Base-by-base conservation (phyloP, 2,888 invertebrate genomes). In the Incurvaria masculella region DNA sequence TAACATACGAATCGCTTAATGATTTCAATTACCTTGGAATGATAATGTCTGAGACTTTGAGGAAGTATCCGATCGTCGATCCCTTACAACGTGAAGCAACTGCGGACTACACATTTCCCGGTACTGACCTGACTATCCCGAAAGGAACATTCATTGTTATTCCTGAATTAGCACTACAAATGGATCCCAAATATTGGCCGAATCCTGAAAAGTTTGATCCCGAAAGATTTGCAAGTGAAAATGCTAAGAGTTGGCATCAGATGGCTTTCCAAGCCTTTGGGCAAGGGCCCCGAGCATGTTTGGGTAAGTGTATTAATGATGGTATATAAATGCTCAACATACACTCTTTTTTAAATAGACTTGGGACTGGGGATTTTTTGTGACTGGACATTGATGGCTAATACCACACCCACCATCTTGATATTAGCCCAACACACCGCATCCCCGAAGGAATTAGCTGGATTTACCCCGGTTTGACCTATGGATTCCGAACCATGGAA, bases 51-150 rank as follows among this genome's bases (percentile, higher is more conserved):
- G 80, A 81, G 56, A 66, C 71, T 0, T 55, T 79, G 20, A 59
- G 81, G 20, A 66, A 70, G 52, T 73, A 69, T 57, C 74, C 79
- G 2, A 66, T 75, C 2, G 61, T 70, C 2, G 63, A 66, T 4
- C 51, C 62, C 10, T 58, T 72, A 2, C 68, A 65, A 40, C 61
- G 72, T 42, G 51, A 54, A 10, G 71, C 72, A 49, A 57, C 57
- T 21, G 56, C 57, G 20, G 54, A 60, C 2, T 70, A 70, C 48
- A 55, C 51, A 11, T 52, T 72, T 16, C 68, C 69, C 0, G 63
- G 57, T 10, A 63, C 64, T 5, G 54, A 64, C 20, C 42, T 66
- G 0, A 56, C 54, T 1, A 53, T 68, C 6, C 58, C 62, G 20
- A 60, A 63, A 47, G 63, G 59, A 3, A 50, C 50, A 5, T 39